These are phyloP conservation scores for Cynoglossus semilaevis DNA, from an alignment of 2,113 vertebrate species.

Conservation along the genomic window DNA sequence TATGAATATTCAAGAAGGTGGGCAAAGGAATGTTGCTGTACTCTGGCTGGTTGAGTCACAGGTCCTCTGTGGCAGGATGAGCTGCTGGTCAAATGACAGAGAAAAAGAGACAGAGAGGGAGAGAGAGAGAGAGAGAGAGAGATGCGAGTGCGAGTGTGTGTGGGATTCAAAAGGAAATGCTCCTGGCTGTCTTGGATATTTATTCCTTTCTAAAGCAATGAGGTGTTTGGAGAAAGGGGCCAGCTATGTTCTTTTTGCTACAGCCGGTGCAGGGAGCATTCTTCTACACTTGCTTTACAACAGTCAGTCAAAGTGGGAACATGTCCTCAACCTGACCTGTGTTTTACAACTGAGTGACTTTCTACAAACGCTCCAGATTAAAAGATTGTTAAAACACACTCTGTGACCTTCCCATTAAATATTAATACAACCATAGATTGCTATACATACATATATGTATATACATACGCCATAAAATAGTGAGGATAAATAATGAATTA, in stretches of 20 bases:
- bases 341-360: conserved; percentile 29
- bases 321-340: conserved; percentile 33
- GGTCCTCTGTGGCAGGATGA: conserved; percentile 76
- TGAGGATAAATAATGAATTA: conserved; percentile 57
- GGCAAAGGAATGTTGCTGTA: conserved; percentile 65
- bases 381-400: neutral
- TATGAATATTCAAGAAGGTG: conserved; percentile 75
- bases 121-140: conserved; percentile 32
- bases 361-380: conserved; percentile 19
- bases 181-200: conserved; percentile 74
- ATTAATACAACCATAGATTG: conserved; percentile 23
- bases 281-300: conserved; percentile 37
- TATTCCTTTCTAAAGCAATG: conserved; percentile 73
- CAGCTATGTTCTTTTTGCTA: conserved; percentile 60
- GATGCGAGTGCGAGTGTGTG: conserved; percentile 48
- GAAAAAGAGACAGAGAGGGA: conserved; percentile 38
- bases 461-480: conserved; percentile 14
- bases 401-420: conserved; percentile 17
- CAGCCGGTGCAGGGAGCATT: conserved; percentile 55
- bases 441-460: too few species aligned
- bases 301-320: conserved; percentile 28
- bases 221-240: conserved; percentile 69
- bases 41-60: conserved; percentile 77
- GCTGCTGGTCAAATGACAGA: conserved; percentile 76
- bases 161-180: conserved; percentile 75